A percentile compares a stretch with the other conserved stretches of the same genome.
Conservation (phyloP, 2,113 vertebrate genomes). For the Actenoides lindsayi region DNA sequence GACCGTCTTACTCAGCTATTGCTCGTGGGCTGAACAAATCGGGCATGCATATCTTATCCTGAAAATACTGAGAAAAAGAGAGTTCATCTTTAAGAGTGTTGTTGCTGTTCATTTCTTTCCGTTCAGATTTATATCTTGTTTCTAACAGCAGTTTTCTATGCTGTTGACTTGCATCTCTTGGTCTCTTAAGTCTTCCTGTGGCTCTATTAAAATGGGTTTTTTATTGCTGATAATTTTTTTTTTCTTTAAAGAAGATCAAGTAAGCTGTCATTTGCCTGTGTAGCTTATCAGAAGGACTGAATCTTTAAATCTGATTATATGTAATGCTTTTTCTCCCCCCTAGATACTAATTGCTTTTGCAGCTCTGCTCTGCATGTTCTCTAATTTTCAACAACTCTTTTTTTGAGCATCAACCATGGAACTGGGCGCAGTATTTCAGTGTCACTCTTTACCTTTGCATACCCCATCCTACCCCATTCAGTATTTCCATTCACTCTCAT, state of each 20-base stretch:
- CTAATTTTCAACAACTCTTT: not conserved
- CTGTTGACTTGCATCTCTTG: not conserved
- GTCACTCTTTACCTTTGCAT: not conserved
- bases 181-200: not conserved
- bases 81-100: not conserved
- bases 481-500: not conserved
- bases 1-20: not conserved
- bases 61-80: not conserved
- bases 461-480: not conserved
- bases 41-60: not conserved
- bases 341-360: not conserved
- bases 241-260: not conserved
- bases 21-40: not conserved
- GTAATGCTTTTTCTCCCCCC: not conserved
- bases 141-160: not conserved
- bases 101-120: not conserved
- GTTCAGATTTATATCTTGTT: not conserved
- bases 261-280: not conserved
- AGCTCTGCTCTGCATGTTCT: not conserved
- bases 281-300: not conserved
- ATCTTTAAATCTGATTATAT: constrained; percentile 32
- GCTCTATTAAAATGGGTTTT: not conserved
- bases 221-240: not conserved
- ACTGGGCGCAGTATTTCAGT: not conserved
- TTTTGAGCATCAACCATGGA: not conserved